A percentile compares a stretch with the other conserved stretches of the same genome.
These are phyloP conservation scores for Nibea albiflora DNA, from an alignment of 2,113 vertebrate species.

Conservation along the genomic window DNA sequence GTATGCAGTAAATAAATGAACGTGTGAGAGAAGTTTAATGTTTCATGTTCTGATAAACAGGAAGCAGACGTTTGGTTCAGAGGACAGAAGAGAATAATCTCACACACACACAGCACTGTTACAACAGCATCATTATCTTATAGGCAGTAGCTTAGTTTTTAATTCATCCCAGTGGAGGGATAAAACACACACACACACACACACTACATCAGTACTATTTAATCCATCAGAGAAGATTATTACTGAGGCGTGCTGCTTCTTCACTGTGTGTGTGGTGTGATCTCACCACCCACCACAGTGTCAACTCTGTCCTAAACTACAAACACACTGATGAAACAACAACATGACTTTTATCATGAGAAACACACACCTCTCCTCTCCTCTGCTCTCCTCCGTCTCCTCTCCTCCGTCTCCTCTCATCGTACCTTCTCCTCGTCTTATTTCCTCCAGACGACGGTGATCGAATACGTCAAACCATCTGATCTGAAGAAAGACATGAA, in stretches of 20 bases:
- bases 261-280: not conserved
- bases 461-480: slow-evolving; percentile 97
- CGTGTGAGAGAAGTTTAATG: too few relatives aligned
- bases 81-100: too few relatives aligned
- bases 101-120: not conserved
- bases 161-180: slow-evolving; percentile 30
- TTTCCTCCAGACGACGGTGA: slow-evolving; percentile 92
- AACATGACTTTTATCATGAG: too few relatives aligned
- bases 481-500: slow-evolving; percentile 99
- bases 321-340: too few relatives aligned
- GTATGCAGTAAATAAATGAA: not conserved
- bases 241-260: slow-evolving; percentile 21
- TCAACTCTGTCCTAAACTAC: too few relatives aligned
- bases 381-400: not conserved
- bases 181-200: not conserved
- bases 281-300: too few relatives aligned
- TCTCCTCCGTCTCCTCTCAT: not conserved
- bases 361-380: too few relatives aligned
- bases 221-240: slow-evolving; percentile 26
- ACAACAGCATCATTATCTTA: slow-evolving; percentile 9
- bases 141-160: slow-evolving; percentile 35
- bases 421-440: not conserved
- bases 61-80: not conserved
- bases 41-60: not conserved
- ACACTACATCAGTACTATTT: not conserved